Evolutionary conservation across 2,888 invertebrate species (phyloP), one percentile per base, ranked within the genome.

Genomic region (Agrotis ipsilon): DNA sequence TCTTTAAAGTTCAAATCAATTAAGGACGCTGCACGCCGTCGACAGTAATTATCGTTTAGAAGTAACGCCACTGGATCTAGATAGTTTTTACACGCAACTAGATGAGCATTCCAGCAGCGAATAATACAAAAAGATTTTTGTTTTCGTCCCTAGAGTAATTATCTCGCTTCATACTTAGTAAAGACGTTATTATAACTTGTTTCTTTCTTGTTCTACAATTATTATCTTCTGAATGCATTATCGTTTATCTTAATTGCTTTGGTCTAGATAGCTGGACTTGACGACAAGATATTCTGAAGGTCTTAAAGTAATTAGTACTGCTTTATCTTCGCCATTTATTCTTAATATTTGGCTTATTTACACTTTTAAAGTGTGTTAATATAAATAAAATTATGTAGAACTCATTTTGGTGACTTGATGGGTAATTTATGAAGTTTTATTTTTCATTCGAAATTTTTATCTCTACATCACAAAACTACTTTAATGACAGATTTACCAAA

Each of bases 21-120:
- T 80, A 77, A 68, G 83, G 83, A 81, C 82, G 84, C 86, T 86
- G 87, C 90, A 89, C 87, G 84, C 84, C 80, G 80, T 85, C 86
- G 80, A 72, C 68, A 77, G 13, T 55, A 32, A 67, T 78, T 78
- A 72, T 70, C 80, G 65, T 43, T 43, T 59, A 65, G 57, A 68
- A 66, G 60, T 73, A 68, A 69, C 57, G 59, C 39, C 58, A 19
- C 39, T 46, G 65, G 61, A 66, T 45, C 63, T 58, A 49, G 51
- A 46, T 57, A 57, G 39, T 58, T 75, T 59, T n/a, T 55, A 5
- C 24, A n/a, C 13, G 39, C 39, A 39, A 39, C 9, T 39, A 39
- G 39, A 39, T 39, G 39, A 39, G 39, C 9, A 39, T 11, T 39
- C 39, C 39, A 39, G 39, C 39, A 39, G 39, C 39, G 2, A 11